Conservation (phyloP, 2,888 invertebrate genomes). For the Chrysodeixis includens region DNA sequence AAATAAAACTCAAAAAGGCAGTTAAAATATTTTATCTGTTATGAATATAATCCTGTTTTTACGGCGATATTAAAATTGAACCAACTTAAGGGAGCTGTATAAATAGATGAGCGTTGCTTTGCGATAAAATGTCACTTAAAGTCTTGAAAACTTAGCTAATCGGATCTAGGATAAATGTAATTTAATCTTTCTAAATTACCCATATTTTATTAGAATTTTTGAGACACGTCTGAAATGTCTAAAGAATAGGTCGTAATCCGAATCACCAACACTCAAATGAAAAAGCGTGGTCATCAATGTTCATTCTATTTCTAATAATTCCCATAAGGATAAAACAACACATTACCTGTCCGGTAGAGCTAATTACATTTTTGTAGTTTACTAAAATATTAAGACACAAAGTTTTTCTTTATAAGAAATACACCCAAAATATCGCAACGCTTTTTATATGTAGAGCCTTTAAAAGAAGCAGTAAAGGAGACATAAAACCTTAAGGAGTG, state of each 20-base stretch:
- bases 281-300: no score
- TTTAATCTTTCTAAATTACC: neutral
- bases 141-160: neutral
- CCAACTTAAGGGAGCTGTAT: constrained; percentile 55
- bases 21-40: constrained; percentile 88
- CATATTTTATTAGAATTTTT: no score
- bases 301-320: no score
- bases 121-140: neutral
- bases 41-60: constrained; percentile 87
- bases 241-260: no score
- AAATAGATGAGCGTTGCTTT: constrained; percentile 12
- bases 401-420: neutral
- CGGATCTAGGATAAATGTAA: neutral
- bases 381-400: no score
- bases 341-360: no score
- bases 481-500: constrained; percentile 77
- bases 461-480: constrained; percentile 69
- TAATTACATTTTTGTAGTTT: no score
- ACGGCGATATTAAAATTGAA: constrained; percentile 80
- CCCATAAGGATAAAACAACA: no score
- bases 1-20: constrained; percentile 81
- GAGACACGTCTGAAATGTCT: no score
- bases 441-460: constrained; percentile 11
- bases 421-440: neutral
- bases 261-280: no score